Conservation (phyloP, 2,113 vertebrate genomes). For the Engraulis encrasicolus region DNA sequence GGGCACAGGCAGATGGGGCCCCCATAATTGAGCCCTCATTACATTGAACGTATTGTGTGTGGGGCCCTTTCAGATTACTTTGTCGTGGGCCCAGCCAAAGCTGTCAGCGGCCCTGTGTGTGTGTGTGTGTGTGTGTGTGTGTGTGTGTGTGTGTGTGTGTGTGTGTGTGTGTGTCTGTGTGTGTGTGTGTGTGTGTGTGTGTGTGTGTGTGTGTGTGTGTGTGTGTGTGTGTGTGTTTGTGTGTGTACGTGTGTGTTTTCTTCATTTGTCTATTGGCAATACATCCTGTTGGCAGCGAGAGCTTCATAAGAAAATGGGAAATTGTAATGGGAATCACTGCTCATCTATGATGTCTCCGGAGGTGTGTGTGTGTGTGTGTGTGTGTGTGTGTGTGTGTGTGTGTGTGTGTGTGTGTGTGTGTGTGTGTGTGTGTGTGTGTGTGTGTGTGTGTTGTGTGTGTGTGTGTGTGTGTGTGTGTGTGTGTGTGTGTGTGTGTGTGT, state of each 20-base stretch:
- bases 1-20: too few relatives aligned
- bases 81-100: too few relatives aligned
- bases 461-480: neutral
- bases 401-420: neutral
- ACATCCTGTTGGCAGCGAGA: neutral
- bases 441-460: too few relatives aligned
- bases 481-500: neutral
- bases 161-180: neutral
- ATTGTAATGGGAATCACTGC: neutral
- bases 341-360: neutral
- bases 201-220: neutral
- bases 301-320: neutral
- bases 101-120: too few relatives aligned
- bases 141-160: neutral
- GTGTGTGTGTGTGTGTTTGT: too few relatives aligned
- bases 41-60: too few relatives aligned
- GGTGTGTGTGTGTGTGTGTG: neutral
- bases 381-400: neutral
- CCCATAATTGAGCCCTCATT: too few relatives aligned
- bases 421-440: neutral
- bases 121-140: slow-evolving; percentile 14
- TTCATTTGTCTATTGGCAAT: neutral
- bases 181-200: neutral
- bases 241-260: too few relatives aligned
- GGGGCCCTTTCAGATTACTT: too few relatives aligned